phyloP scores from a whole-genome alignment of 37 sponge, comb jelly and placozoan genomes.

The Spongilla lacustris region DNA sequence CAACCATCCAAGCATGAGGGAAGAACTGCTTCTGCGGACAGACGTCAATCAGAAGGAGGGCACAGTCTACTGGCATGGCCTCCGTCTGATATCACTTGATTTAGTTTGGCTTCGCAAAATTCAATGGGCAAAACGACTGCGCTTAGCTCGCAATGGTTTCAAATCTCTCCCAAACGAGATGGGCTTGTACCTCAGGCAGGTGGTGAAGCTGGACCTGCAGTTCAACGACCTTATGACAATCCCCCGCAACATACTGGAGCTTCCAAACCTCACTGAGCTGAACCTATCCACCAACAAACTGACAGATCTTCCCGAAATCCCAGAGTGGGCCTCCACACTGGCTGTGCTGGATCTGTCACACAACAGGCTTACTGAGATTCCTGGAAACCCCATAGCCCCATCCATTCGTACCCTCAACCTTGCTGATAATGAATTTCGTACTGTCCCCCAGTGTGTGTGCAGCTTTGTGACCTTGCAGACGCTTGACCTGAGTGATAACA shows the following conservation, averaged over 20 bases:
- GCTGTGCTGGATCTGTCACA: conserved; percentile 74
- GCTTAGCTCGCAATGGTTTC: conserved; percentile 74
- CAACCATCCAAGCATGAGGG: conserved; percentile 14
- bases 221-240: conserved; percentile 75
- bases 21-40: conserved; percentile 78
- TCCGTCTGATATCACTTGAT: conserved; percentile 60
- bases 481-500: conserved; percentile 74
- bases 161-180: conserved; percentile 62
- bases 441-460: conserved; percentile 82
- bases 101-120: conserved; percentile 73
- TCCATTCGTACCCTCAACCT: conserved; percentile 75
- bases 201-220: conserved; percentile 69
- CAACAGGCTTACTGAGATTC: conserved; percentile 76
- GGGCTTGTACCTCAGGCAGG: conserved; percentile 65
- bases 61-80: conserved; percentile 74
- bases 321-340: conserved; percentile 79
- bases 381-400: conserved; percentile 59
- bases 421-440: conserved; percentile 73
- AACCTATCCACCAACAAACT: conserved; percentile 82
- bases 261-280: conserved; percentile 77
- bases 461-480: conserved; percentile 63
- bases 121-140: conserved; percentile 70
- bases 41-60: conserved; percentile 68
- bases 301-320: conserved; percentile 62
- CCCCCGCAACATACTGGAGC: conserved; percentile 77